Evolutionary conservation across 2,888 invertebrate species (phyloP).

Genomic region (Bruchidius siliquastri): DNA sequence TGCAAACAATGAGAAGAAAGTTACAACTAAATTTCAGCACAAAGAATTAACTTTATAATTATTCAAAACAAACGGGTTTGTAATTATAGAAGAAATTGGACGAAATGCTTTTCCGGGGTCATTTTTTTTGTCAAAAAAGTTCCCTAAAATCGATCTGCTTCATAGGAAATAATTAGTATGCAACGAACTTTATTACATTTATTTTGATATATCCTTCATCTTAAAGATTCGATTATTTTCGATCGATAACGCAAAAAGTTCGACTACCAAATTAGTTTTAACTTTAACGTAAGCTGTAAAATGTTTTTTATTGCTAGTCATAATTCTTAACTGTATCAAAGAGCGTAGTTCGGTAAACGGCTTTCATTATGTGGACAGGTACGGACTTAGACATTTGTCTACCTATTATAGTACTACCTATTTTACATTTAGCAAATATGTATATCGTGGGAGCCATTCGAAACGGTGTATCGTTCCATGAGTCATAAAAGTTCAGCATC

Average conservation of each 20-base stretch:
- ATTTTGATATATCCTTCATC: neutral
- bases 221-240: neutral
- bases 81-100: neutral
- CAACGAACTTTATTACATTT: neutral
- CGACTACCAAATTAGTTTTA: neutral
- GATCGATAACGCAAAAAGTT: neutral
- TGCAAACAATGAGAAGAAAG: neutral
- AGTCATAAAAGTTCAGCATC: no score
- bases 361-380: neutral
- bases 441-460: no score
- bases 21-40: neutral
- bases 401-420: no score
- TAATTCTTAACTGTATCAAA: neutral
- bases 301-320: neutral
- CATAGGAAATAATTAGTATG: neutral
- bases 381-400: neutral
- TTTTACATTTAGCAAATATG: no score
- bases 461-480: no score
- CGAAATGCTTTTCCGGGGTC: neutral
- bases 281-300: neutral
- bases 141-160: neutral
- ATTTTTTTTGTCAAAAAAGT: neutral
- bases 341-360: neutral
- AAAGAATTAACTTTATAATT: neutral
- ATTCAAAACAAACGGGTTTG: neutral